phyloP scores from a whole-genome alignment of 37 sponge, comb jelly and placozoan genomes.

The Agelas oroides region DNA sequence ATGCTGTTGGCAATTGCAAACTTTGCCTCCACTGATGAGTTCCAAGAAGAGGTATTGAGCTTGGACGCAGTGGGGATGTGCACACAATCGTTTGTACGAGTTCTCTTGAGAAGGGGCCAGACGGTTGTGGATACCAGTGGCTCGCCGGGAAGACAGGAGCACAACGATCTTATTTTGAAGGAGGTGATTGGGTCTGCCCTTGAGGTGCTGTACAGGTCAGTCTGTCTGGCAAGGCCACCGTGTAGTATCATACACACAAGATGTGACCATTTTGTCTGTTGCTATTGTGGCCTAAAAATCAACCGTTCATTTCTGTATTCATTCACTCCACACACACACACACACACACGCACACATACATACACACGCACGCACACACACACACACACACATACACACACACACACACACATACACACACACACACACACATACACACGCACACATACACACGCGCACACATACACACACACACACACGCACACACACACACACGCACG shows the following conservation, averaged over 20 bases:
- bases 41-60: background rate
- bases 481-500: too few relatives aligned
- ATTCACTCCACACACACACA: too few relatives aligned
- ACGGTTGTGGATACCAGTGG: constrained; percentile 15
- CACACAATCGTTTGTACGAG: background rate
- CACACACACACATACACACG: too few relatives aligned
- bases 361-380: too few relatives aligned
- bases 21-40: background rate
- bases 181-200: constrained; percentile 3
- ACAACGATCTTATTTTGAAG: constrained; percentile 19
- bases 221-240: background rate
- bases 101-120: background rate
- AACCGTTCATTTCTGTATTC: too few relatives aligned
- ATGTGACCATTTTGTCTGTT: background rate
- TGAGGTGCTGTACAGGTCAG: constrained; percentile 32
- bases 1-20: background rate
- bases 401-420: too few relatives aligned
- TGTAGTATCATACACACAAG: background rate
- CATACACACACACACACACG: too few relatives aligned
- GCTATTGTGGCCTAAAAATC: background rate
- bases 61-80: constrained; percentile 12
- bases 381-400: too few relatives aligned
- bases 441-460: too few relatives aligned
- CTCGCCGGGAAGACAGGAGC: constrained; percentile 1
- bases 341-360: too few relatives aligned